phyloP scores from a whole-genome alignment of 2,888 invertebrate genomes.

The Andricus quercusramuli region DNA sequence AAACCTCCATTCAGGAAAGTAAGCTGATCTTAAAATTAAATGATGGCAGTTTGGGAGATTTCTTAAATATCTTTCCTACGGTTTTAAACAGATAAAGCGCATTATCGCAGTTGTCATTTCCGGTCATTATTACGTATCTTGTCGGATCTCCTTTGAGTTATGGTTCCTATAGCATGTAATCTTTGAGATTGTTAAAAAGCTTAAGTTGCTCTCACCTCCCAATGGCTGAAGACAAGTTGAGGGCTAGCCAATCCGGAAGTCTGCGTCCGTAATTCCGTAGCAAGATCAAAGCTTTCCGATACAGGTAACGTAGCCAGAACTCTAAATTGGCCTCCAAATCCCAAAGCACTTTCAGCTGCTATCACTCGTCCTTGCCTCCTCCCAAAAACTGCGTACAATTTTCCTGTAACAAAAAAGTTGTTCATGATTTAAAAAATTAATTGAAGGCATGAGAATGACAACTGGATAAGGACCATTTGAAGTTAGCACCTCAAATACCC shows the following conservation, averaged over 20 bases:
- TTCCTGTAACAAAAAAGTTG: conserved; percentile 81
- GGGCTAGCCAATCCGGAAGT: conserved; percentile 98
- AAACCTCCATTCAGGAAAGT: not conserved
- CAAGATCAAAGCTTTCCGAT: conserved; percentile 97
- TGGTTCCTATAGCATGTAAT: conserved; percentile 30
- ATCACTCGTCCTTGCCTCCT: conserved; percentile 93
- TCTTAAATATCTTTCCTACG: not conserved
- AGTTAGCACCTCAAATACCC: no score
- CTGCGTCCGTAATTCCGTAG: conserved; percentile 95
- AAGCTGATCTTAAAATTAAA: not conserved
- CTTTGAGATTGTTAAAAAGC: conserved; percentile 29
- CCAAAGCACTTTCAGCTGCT: conserved; percentile 93
- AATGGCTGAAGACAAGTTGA: conserved; percentile 97
- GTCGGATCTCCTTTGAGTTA: conserved; percentile 27
- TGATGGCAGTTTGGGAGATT: not conserved
- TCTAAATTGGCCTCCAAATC: conserved; percentile 91
- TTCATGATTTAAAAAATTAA: not conserved
- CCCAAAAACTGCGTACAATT: conserved; percentile 93
- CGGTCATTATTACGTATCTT: conserved; percentile 32
- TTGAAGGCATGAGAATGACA: no score
- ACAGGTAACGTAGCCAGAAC: conserved; percentile 95
- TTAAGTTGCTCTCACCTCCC: conserved; percentile 87
- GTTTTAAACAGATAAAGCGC: not conserved
- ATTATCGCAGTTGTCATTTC: conserved; percentile 29
- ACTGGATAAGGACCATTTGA: no score